Percentiles rank a stretch among this genome's conserved stretches.
Evolutionary conservation across 2,797 vertebrate species (phyloP).

Genomic region (Coranthus polyacanthus): DNA sequence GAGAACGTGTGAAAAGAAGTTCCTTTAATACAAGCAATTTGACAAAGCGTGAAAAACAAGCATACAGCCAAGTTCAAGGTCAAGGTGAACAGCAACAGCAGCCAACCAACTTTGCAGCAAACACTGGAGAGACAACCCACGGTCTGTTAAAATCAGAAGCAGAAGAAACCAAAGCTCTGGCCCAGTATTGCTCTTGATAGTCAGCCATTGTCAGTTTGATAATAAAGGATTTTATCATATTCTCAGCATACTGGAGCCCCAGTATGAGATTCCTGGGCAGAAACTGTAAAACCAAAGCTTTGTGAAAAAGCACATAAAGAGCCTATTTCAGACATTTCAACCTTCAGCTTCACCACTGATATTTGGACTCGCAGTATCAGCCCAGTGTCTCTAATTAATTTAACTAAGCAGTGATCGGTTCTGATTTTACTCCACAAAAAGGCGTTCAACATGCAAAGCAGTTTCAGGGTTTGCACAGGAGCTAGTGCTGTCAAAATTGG

Average conservation of each 20-base stretch:
- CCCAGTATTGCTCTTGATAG: background rate
- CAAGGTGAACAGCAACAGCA: background rate
- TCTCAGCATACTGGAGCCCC: background rate
- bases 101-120: background rate
- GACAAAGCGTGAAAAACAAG: background rate
- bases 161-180: background rate
- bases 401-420: background rate
- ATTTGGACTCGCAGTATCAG: background rate
- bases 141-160: background rate
- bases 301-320: background rate
- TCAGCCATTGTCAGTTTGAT: background rate
- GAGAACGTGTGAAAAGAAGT: conserved; percentile 5
- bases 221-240: background rate
- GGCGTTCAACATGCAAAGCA: too few species aligned
- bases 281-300: background rate
- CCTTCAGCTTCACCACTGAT: conserved; percentile 15
- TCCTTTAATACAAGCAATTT: conserved; percentile 22
- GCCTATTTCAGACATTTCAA: background rate
- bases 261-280: background rate
- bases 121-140: background rate
- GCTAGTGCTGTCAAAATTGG: too few species aligned
- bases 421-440: conserved; percentile 13
- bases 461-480: conserved; percentile 20
- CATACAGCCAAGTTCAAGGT: conserved; percentile 6
- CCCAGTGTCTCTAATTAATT: background rate